phyloP scores from a whole-genome alignment of 2,113 vertebrate genomes.

The Pristiophorus japonicus region DNA sequence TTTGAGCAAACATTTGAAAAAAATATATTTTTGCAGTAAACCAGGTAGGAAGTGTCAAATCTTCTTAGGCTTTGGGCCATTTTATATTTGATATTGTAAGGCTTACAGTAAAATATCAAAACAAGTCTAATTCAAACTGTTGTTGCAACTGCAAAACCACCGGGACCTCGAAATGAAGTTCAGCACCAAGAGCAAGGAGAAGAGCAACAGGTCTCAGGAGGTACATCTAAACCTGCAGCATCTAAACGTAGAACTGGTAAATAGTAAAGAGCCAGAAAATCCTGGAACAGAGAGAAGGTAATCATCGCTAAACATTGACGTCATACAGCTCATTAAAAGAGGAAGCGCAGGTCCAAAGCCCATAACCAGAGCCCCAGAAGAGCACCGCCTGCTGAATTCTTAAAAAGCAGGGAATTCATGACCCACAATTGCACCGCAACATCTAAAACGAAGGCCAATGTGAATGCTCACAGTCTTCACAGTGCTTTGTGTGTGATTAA shows the following conservation, averaged over 20 bases:
- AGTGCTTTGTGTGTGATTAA: background rate
- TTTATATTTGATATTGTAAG: background rate
- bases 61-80: background rate
- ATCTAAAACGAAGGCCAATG: background rate
- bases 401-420: background rate
- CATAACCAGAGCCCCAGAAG: background rate
- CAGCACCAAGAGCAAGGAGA: background rate
- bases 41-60: background rate
- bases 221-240: background rate
- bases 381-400: background rate
- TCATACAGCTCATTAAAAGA: background rate
- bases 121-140: background rate
- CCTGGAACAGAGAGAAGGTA: background rate
- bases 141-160: background rate
- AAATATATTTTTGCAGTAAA: background rate
- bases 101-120: too few relatives aligned
- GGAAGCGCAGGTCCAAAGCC: background rate
- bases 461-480: background rate
- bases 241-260: background rate
- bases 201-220: background rate
- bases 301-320: background rate
- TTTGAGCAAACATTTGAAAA: too few relatives aligned
- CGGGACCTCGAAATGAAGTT: background rate
- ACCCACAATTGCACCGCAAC: background rate
- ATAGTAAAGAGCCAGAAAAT: background rate